A percentile compares a stretch with the other conserved stretches of the same genome.
phyloP scores from a whole-genome alignment of 2,888 invertebrate genomes.

The Chymomyza fuscimana region DNA sequence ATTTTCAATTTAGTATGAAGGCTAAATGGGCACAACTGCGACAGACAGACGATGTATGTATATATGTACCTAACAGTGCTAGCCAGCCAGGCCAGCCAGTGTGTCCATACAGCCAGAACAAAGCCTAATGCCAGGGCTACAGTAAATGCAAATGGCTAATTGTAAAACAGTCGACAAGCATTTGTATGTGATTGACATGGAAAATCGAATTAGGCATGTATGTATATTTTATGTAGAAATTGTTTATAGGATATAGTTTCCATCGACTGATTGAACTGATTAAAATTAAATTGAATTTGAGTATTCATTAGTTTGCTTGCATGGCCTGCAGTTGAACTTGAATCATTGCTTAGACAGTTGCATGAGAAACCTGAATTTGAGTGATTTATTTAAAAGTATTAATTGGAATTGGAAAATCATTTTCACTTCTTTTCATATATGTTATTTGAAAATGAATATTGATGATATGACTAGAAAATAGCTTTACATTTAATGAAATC shows the following conservation, averaged over 20 bases:
- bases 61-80: not conserved
- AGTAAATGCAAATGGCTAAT: not conserved
- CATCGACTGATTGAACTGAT: not conserved
- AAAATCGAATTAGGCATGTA: not conserved
- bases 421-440: not conserved
- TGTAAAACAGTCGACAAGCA: not conserved
- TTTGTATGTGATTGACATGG: not conserved
- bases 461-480: no score
- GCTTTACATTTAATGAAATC: no score
- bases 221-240: not conserved
- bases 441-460: no score
- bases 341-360: not conserved
- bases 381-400: not conserved
- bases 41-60: not conserved
- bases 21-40: not conserved
- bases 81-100: not conserved
- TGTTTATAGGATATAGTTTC: not conserved
- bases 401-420: not conserved
- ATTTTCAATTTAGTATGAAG: constrained; percentile 44
- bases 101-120: not conserved
- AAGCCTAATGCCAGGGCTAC: constrained; percentile 2
- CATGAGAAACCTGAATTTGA: not conserved
- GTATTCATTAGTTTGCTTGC: not conserved
- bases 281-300: not conserved
- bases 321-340: not conserved